Evolutionary conservation across 2,113 vertebrate species (phyloP), one percentile per base, ranked within the genome.

Genomic region (Apus apus): DNA sequence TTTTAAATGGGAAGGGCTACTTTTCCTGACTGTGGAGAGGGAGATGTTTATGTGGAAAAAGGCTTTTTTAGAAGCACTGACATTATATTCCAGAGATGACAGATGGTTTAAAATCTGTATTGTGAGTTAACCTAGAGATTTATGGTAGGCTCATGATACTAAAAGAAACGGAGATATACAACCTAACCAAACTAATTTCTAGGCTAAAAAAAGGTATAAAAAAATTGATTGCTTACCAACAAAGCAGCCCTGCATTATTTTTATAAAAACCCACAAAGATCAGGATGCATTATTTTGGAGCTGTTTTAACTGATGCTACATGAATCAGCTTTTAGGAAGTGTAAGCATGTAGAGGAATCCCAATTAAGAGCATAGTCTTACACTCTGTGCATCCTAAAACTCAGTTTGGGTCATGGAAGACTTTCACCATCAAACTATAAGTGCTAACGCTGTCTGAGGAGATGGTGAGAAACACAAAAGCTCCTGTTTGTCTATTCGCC

Each of bases 101-200:
- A 97, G 94, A 95, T 96, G 93, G 93, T 82, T 48, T 86, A 62
- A 94, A 91, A 89, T 54, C 70, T 89, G 84, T 53, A 87, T 72
- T 93, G 74, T 76, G 78, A 85, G n/a, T 70, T 87, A 89, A 81
- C 62, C 78, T 93, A 93, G 74, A 79, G 87, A 91, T 96, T 87
- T 93, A 73, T 56, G 58, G 62, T 50, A 93, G 81, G 93, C 22
- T 97, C 4, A 8, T 36, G 58, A 61, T 46, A 83, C 54, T 54
- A 89, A 84, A 94, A 76, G 45, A 70, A 87, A 93, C 51, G 75
- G 45, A 79, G 45, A 85, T 46, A n/a, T 46, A 50, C 23, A 92
- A 95, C 61, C 45, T 68, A 66, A 85, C 53, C 67, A 88, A 93
- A 58, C 45, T 58, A 15, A 76, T 58, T 89, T 83, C 38, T 80